Evolutionary conservation across 2,888 invertebrate genomes (phyloP), one percentile per base, ranked within the genome.

Genomic region (Yponomeuta plumbellus): DNA sequence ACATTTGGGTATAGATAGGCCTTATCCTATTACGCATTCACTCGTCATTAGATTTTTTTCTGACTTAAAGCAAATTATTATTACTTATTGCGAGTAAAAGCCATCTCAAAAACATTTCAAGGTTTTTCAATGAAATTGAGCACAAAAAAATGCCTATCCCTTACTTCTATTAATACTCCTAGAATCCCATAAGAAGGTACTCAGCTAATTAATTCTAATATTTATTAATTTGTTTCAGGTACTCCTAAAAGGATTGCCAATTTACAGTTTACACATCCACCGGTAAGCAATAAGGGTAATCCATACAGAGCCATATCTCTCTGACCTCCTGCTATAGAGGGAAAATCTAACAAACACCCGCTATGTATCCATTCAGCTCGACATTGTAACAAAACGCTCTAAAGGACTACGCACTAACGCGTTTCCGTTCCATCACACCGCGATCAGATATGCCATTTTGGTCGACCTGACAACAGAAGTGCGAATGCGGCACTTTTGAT

Each of bases 401-500:
- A 17, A 52, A 52, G 44, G 13, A 17, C 4, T 17, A 52, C 44
- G 44, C 44, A 6, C 13, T 17, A 52, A 52, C 44, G 44, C 44
- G 44, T 44, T 39, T 34, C 62, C 65, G 21, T 66, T 58, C 65
- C 65, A 66, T 66, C 61, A 59, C n/a, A 8, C 34, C 40, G 13
- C 40, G 21, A 58, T 87, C 87, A 76, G 88, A 88, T 88, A 87
- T 73, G 81, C 86, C 76, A 72, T 75, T 86, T 81, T 80, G 80
- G 84, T 73, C 69, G 70, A 70, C 70, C 76, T 78, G 80, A 79
- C 81, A 81, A 80, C 80, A 75, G 80, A 74, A 80, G 82, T 82
- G 84, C 75, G 76, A 81, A 76, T 70, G 84, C 86, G 86, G 84
- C 74, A 65, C 80, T 79, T 86, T 88, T 88, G 86, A 88, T 86